Conservation (phyloP, 2,797 vertebrate genomes). For the Paedocypris micromegethes region DNA sequence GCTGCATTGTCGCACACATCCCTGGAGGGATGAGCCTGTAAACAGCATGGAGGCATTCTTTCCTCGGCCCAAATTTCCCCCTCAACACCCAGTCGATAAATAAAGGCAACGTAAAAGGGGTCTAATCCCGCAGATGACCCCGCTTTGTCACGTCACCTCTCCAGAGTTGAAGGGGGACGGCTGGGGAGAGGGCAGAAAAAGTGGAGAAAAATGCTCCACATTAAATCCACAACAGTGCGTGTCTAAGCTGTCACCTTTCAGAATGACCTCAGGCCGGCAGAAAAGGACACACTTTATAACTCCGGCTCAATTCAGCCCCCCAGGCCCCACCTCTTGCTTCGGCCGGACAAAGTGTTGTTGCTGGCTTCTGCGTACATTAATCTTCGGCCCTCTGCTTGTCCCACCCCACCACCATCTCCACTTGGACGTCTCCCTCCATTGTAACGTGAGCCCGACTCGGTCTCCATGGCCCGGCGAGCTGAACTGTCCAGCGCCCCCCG, state of each 20-base stretch:
- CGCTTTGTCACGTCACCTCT: constrained; percentile 62
- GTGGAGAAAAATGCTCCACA: constrained; percentile 50
- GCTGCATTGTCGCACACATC: constrained; percentile 55
- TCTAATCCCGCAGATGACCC: constrained; percentile 58
- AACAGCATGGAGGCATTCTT: constrained; percentile 56
- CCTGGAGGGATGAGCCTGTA: constrained; percentile 50
- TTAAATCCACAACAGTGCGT: constrained; percentile 67
- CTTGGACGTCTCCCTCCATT: constrained; percentile 52
- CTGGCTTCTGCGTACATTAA: constrained; percentile 57
- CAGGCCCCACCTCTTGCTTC: constrained; percentile 51
- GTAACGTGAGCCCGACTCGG: constrained; percentile 62
- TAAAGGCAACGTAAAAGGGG: constrained; percentile 56
- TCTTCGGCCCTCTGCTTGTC: constrained; percentile 43
- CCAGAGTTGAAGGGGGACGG: constrained; percentile 39
- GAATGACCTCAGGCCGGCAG: constrained; percentile 53
- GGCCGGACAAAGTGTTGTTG: constrained; percentile 50
- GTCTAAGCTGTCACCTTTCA: constrained; percentile 60
- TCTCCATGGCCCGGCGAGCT: constrained; percentile 59
- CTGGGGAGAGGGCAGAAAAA: constrained; percentile 33
- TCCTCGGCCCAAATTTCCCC: constrained; percentile 49
- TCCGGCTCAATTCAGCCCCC: constrained; percentile 37
- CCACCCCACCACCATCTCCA: constrained; percentile 39
- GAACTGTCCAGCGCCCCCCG: constrained; percentile 48
- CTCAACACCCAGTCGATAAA: constrained; percentile 56
- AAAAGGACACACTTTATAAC: constrained; percentile 59